phyloP scores from a whole-genome alignment of 2,797 vertebrate species.

The Spheniscus humboldti region DNA sequence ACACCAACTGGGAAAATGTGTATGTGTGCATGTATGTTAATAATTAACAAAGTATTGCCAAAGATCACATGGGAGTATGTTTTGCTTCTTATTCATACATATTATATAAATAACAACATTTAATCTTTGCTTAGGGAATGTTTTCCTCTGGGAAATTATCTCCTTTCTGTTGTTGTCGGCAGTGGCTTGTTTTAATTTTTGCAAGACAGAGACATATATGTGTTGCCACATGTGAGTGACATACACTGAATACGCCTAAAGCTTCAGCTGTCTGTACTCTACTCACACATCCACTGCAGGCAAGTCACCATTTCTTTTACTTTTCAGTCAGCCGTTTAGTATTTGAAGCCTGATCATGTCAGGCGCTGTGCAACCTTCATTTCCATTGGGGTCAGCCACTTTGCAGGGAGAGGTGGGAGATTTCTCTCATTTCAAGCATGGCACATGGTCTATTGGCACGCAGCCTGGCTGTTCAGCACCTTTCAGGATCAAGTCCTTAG shows the following conservation, averaged over 20 bases:
- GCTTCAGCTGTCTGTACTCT: neutral
- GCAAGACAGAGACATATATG: neutral
- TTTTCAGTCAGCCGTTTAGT: neutral
- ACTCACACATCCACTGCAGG: neutral
- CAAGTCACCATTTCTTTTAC: neutral
- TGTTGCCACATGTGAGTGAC: neutral
- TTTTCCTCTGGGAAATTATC: neutral
- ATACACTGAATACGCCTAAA: neutral
- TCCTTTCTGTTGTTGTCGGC: neutral
- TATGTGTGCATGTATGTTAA: neutral
- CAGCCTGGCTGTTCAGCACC: neutral
- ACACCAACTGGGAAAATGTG: neutral
- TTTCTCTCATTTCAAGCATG: accelerated
- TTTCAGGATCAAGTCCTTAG: neutral
- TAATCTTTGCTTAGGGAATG: neutral
- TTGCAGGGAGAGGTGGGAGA: neutral
- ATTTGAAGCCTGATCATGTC: neutral
- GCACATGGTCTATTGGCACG: neutral
- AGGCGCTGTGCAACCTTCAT: neutral
- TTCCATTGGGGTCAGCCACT: neutral
- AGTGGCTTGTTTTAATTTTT: neutral
- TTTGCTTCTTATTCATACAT: neutral
- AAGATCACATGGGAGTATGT: neutral
- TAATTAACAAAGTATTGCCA: neutral
- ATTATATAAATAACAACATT: neutral